Base-by-base conservation (phyloP, 2,113 vertebrate species). In the Romanogobio albipinnatus region DNA sequence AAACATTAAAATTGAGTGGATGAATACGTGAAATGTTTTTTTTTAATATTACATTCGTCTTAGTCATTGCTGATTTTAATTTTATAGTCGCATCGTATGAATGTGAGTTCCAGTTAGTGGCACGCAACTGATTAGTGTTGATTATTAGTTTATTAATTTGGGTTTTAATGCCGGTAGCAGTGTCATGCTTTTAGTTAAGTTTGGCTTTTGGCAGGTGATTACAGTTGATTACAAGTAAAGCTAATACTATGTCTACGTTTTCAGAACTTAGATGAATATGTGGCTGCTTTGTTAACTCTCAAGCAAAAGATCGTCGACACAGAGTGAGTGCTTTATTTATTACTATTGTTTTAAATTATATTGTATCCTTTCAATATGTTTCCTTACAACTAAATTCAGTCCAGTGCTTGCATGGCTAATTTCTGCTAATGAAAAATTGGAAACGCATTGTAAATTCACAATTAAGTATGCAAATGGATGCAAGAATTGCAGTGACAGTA, bases 241-340 rank as follows among this genome's bases (percentile, higher is more conserved):
- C 10, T 58, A 14, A 26, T 8, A 33, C 11, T 15, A 3, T 81
- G 9, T 61, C 0, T 58, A 89, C 73, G 70, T 62, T 93, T 96
- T 95, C 94, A 99, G 98, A 99, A 92, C 87, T 91, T 99, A 90
- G 96, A 96, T 78, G 97, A 98, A 86, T 99, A 98, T 86, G 95
- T 99, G 79, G 92, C 96, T 4, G 96, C 97, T 49, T 93, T 99
- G 87, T 93, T 99, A 90, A 94, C 95, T n/a, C 92, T 99, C 87
- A 99, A 99, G 90, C 96, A 98, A 93, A 98, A 97, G 91, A 97
- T 99, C 26, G 93, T 96, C 26, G 95, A 95, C 33, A 95, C 96
- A 9, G 97, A 97, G 98, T 99, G 92, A 99, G 98, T 86, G 39
- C 0, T 49, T 29, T 83, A 58, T 73, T 77, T 56, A 5, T 53